Conservation (phyloP, 2,888 invertebrate species). For the Coremacera marginata region DNA sequence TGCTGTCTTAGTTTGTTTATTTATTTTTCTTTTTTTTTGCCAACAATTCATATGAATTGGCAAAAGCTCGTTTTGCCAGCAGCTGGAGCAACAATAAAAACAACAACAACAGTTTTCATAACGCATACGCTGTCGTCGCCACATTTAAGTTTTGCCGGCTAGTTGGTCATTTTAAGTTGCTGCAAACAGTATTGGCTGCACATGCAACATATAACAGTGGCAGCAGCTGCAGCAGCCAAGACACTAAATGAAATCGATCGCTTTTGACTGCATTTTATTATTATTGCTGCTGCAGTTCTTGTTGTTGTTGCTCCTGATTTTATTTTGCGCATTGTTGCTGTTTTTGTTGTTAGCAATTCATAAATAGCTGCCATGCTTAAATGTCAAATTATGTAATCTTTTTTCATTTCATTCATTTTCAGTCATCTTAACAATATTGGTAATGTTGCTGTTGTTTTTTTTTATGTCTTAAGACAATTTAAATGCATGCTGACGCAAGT, state of each 20-base stretch:
- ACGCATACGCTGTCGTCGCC: background rate
- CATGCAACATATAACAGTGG: background rate
- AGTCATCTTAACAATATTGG: background rate
- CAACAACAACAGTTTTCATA: conserved; percentile 1
- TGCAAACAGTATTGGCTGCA: background rate
- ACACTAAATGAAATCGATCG: conserved; percentile 34
- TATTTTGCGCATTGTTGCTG: conserved; percentile 24
- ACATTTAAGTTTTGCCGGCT: conserved; percentile 6
- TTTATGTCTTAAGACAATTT: too few species aligned
- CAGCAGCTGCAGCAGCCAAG: background rate
- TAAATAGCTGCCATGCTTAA: conserved; percentile 22
- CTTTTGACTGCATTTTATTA: conserved; percentile 26
- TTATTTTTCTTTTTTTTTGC: too few species aligned
- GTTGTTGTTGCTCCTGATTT: conserved; percentile 28
- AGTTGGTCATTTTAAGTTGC: conserved; percentile 9
- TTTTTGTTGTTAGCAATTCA: conserved; percentile 20
- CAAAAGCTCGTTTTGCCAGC: background rate
- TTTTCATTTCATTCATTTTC: background rate
- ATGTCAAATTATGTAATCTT: conserved; percentile 27
- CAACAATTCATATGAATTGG: background rate
- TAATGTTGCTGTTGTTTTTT: background rate
- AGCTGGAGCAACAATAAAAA: background rate
- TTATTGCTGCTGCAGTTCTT: conserved; percentile 24
- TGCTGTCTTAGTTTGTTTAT: too few species aligned
- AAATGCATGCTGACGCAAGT: too few species aligned